A percentile compares a stretch with the other conserved stretches of the same genome.
Conservation (phyloP, 2,888 invertebrate genomes). For the Hybos culiciformis region DNA sequence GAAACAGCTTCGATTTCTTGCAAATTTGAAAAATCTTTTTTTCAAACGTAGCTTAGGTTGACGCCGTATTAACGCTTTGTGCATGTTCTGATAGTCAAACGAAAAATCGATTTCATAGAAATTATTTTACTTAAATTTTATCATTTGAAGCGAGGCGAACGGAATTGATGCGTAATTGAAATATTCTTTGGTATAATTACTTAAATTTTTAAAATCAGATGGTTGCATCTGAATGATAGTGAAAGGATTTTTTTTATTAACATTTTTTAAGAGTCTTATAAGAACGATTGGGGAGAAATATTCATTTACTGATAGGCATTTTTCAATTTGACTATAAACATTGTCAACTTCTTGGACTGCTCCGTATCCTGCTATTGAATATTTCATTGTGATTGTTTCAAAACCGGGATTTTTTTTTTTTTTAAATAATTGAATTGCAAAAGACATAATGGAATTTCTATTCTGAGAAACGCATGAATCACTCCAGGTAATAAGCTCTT, state of each 20-base stretch:
- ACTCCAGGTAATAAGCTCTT: not conserved
- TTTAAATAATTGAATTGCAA: no score
- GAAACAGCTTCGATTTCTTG: not conserved
- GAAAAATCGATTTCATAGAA: not conserved
- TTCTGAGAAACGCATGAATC: conserved; percentile 1
- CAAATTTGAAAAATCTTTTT: not conserved
- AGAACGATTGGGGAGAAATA: not conserved
- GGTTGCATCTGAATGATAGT: not conserved
- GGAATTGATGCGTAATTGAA: conserved; percentile 5
- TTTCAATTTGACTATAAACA: not conserved
- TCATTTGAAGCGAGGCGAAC: conserved; percentile 3
- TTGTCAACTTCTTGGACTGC: conserved; percentile 1
- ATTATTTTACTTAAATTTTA: conserved; percentile 1
- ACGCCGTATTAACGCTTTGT: not conserved
- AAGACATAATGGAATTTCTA: not conserved
- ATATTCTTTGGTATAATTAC: not conserved
- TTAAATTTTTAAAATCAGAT: not conserved
- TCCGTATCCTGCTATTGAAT: not conserved
- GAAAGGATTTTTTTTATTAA: not conserved
- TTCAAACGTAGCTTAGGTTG: not conserved
- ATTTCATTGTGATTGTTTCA: not conserved
- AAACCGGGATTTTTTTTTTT: not conserved
- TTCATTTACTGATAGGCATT: not conserved
- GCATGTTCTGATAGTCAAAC: not conserved
- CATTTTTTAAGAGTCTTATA: not conserved